Percentiles rank a stretch among this genome's conserved stretches.
Conservation (phyloP, 2,113 vertebrate genomes). For the Jacana jacana region DNA sequence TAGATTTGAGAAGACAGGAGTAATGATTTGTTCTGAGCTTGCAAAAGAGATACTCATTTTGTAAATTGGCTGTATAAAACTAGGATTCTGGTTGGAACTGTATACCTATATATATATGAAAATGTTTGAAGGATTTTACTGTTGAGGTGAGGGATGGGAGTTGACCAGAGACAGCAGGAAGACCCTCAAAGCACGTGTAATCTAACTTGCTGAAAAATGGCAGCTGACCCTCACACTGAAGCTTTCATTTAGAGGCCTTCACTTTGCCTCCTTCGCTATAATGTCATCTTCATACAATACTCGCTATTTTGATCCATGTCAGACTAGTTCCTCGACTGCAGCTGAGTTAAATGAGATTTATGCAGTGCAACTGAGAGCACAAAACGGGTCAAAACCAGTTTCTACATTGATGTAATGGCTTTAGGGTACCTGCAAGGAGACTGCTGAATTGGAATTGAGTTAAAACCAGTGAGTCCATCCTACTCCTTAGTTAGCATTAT, state of each 20-base stretch:
- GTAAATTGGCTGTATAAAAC: not conserved
- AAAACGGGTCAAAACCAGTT: not conserved
- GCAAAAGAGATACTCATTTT: not conserved
- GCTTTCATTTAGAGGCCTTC: not conserved
- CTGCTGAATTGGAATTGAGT: not conserved
- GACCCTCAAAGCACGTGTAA: not conserved
- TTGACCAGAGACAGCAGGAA: not conserved
- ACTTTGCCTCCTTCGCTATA: not conserved
- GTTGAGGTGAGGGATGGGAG: not conserved
- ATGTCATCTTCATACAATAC: not conserved
- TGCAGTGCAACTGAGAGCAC: not conserved
- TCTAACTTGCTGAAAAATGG: not conserved
- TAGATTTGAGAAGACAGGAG: not conserved
- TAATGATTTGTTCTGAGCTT: not conserved
- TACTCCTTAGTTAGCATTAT: not conserved
- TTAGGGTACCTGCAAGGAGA: not conserved
- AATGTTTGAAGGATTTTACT: not conserved
- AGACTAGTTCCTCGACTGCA: not conserved
- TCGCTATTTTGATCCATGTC: not conserved
- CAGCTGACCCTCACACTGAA: not conserved
- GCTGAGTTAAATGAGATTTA: not conserved
- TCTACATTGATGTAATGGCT: not conserved
- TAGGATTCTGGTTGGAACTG: not conserved
- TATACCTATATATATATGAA: not conserved
- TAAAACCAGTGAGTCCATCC: accelerated